Conservation (phyloP, 2,797 vertebrate genomes). For the Lindbergichthys nudifrons region DNA sequence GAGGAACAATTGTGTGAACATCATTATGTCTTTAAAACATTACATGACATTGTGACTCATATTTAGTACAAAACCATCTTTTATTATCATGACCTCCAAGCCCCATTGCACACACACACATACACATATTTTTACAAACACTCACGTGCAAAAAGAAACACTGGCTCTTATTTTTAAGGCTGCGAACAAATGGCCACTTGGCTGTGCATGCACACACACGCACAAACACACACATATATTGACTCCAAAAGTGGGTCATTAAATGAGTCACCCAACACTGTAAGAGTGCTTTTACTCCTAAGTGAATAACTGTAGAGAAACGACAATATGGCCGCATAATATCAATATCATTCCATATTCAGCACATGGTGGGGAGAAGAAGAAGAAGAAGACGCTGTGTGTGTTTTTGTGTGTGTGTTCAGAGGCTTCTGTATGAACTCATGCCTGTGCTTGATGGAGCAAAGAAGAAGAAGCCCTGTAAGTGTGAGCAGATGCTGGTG, state of each 20-base stretch:
- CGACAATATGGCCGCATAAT: conserved; percentile 49
- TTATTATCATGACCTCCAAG: conserved; percentile 19
- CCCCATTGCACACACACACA: background rate
- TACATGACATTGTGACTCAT: background rate
- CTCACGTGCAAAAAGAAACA: conserved; percentile 10
- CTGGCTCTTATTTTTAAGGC: conserved; percentile 50
- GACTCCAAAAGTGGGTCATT: conserved; percentile 40
- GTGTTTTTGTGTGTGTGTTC: background rate
- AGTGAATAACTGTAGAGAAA: conserved; percentile 58
- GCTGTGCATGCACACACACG: conserved; percentile 18
- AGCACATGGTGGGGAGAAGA: conserved; percentile 40
- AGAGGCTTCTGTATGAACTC: background rate
- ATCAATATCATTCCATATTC: conserved; percentile 57
- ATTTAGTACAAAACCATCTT: background rate
- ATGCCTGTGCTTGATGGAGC: conserved; percentile 43
- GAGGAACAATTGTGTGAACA: background rate
- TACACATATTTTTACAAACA: background rate
- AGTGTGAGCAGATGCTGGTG: conserved; percentile 62
- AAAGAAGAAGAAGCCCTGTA: conserved; percentile 57
- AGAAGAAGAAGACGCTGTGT: conserved; percentile 30
- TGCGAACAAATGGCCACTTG: conserved; percentile 50
- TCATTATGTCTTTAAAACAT: background rate
- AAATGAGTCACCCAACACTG: conserved; percentile 50
- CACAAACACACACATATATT: conserved; percentile 16
- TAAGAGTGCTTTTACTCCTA: conserved; percentile 57